Evolutionary conservation across 2,888 invertebrate genomes (phyloP), one percentile per base, ranked within the genome.

Genomic region (Lycia hirtaria): DNA sequence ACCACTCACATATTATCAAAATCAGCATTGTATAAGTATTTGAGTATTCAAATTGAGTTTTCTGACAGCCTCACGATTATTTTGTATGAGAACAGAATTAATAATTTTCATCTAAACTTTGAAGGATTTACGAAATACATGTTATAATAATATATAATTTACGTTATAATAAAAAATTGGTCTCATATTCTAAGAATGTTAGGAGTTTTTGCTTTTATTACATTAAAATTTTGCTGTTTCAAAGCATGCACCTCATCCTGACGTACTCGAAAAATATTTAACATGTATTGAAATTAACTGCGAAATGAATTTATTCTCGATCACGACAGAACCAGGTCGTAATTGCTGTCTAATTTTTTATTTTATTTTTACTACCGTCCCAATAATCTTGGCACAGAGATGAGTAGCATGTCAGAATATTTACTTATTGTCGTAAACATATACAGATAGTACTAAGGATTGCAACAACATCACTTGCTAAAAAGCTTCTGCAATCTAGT

Each of bases 381-480:
- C 7, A 48, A 33, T 40, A 9, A 57, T 20, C 24, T 62, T 62
- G 64, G 60, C 57, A 65, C 63, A 51, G 44, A 35, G 20, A 44
- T 57, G 35, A 62, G 57, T 58, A 60, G 47, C 38, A 43, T 20
- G 28, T 55, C 14, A 35, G 4, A 43, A 28, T 47, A 40, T 19
- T 56, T 47, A 40, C 15, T 56, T 47, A 44, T 54, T 61, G 49
- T 57, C 57, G 56, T 50, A 45, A 35, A 60, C 43, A 40, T 57
- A 45, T 44, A 44, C 35, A 40, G 14, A 53, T 35, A 33, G 6
- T 37, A 32, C 41, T 55, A 55, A 47, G 43, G 44, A 43, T 56
- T 50, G 43, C 37, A 49, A 17, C 43, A 32, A 22, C 50, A 54
- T 55, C 49, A 28, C 45, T 47, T 57, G 55, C 56, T 57, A 30